Conservation (phyloP, 1,140 invertebrate genomes). For the Teleopsis dalmanni region DNA sequence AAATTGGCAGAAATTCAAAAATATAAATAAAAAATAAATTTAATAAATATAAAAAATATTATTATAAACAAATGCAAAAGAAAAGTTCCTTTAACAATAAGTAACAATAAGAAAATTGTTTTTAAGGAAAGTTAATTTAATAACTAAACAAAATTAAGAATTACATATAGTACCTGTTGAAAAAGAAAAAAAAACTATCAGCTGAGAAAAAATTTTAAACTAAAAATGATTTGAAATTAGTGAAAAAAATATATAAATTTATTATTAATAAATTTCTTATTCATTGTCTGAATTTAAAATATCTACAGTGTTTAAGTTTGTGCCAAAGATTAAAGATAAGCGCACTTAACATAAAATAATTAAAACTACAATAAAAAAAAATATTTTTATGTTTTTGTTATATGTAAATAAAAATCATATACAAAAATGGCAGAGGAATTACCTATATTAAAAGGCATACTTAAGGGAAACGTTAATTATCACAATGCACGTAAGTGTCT, state of each 20-base stretch:
- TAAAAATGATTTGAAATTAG: background rate
- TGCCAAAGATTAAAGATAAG: background rate
- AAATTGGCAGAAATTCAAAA: constrained; percentile 6
- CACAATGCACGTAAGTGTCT: constrained; percentile 84
- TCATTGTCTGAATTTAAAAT: too few species aligned
- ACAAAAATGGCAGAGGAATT: constrained; percentile 70
- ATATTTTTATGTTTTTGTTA: background rate
- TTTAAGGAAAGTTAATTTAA: too few species aligned
- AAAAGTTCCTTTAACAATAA: constrained; percentile 8
- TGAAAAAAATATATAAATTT: too few species aligned
- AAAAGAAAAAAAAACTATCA: background rate
- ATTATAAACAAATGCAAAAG: too few species aligned
- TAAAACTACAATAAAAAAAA: background rate
- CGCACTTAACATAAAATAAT: background rate
- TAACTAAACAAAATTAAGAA: background rate
- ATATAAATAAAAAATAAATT: background rate
- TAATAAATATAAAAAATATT: constrained; percentile 1
- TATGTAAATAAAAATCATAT: background rate
- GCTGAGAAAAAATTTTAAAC: background rate
- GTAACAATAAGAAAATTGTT: background rate
- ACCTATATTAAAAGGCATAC: constrained; percentile 78
- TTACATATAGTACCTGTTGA: constrained; percentile 4
- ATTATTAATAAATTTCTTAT: too few species aligned
- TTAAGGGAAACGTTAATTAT: constrained; percentile 79
- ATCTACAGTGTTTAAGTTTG: background rate